Evolutionary conservation across 2,113 vertebrate genomes (phyloP).

Genomic region (Anser brachyrhynchus): DNA sequence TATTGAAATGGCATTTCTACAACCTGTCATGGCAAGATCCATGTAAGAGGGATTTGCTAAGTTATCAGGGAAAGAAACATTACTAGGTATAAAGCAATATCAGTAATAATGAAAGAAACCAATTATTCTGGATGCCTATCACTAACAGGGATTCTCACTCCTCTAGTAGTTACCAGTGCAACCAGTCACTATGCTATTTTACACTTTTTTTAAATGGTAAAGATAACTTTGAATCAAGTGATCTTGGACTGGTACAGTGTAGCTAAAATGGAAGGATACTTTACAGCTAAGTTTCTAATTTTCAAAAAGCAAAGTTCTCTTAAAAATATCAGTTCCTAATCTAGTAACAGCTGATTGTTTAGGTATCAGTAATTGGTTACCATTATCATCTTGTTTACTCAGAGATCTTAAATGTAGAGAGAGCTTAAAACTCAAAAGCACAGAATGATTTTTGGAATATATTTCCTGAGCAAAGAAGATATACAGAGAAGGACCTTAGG

Average conservation of each 20-base stretch:
- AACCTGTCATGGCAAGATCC: background rate
- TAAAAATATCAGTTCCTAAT: background rate
- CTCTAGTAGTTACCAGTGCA: background rate
- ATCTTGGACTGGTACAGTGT: background rate
- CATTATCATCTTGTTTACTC: background rate
- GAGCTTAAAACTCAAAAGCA: background rate
- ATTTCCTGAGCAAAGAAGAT: background rate
- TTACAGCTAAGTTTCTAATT: too few species aligned
- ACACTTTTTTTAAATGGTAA: background rate
- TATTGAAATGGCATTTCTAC: background rate
- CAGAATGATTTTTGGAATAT: background rate
- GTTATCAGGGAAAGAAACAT: background rate
- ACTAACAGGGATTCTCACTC: too few species aligned
- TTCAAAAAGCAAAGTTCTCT: background rate
- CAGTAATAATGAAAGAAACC: background rate
- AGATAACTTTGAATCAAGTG: background rate
- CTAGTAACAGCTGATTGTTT: background rate
- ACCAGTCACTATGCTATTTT: background rate
- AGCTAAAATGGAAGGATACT: background rate
- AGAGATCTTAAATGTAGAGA: background rate
- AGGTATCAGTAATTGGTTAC: background rate
- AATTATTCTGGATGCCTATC: background rate
- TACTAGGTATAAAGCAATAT: background rate
- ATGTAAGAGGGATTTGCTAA: background rate
- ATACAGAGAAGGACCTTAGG: background rate